Evolutionary conservation across 2,888 invertebrate genomes (phyloP).

Genomic region (Noctua pronuba): DNA sequence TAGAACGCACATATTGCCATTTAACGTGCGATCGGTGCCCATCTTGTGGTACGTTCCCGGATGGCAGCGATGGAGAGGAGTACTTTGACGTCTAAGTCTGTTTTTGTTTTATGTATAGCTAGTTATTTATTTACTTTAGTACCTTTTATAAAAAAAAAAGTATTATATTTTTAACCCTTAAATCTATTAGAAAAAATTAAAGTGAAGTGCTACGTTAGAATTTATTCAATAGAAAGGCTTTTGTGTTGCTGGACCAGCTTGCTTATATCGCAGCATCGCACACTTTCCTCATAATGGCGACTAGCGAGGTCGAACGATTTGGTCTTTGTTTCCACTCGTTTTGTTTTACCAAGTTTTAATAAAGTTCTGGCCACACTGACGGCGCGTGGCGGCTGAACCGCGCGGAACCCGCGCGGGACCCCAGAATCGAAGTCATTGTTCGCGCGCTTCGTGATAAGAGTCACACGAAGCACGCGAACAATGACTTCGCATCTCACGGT

Average conservation of each 20-base stretch:
- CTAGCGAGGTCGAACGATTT: background rate
- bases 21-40: background rate
- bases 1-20: too few species aligned
- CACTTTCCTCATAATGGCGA: background rate
- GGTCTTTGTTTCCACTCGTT: slow-evolving; percentile 2
- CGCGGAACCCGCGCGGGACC: background rate
- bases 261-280: background rate
- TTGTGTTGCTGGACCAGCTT: background rate
- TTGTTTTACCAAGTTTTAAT: slow-evolving; percentile 5
- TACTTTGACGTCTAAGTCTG: background rate
- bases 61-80: too few species aligned
- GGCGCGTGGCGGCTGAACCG: too few species aligned
- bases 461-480: too few species aligned
- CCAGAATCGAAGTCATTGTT: background rate
- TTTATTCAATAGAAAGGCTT: background rate
- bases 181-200: background rate
- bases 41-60: background rate
- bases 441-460: background rate
- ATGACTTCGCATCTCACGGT: too few species aligned
- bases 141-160: too few species aligned
- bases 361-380: background rate
- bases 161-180: too few species aligned
- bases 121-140: too few species aligned
- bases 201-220: background rate
- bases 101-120: too few species aligned